A percentile compares a stretch with the other conserved stretches of the same genome.
These are phyloP conservation scores for Mastomys natalensis DNA, from an alignment of 2,113 vertebrate species.

Conservation along the genomic window DNA sequence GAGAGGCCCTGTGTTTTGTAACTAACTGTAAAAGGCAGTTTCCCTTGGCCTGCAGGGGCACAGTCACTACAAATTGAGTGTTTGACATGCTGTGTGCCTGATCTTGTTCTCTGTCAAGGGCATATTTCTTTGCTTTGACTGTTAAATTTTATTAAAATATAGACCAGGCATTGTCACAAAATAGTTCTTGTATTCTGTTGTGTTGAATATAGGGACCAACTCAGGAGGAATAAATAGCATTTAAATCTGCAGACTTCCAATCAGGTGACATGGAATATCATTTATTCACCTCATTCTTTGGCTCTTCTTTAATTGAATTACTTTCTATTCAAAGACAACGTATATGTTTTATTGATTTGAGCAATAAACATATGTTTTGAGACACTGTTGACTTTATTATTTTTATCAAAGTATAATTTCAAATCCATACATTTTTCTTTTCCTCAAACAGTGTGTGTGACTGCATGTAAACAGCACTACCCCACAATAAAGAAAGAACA, in stretches of 20 bases:
- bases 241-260: constrained; percentile 10
- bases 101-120: not conserved
- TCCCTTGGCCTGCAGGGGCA: not conserved
- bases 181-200: not conserved
- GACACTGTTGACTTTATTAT: not conserved
- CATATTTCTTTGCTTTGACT: constrained; percentile 10
- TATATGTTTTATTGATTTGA: not conserved
- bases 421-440: constrained; percentile 1
- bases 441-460: not conserved
- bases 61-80: not conserved
- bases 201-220: not conserved
- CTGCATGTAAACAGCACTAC: not conserved
- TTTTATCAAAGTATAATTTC: constrained; percentile 32
- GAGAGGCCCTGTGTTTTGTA: not conserved
- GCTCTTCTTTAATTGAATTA: not conserved
- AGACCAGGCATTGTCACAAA: not conserved
- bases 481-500: not conserved
- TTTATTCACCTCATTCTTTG: not conserved
- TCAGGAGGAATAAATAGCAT: not conserved
- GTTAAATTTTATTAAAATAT: not conserved
- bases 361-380: not conserved
- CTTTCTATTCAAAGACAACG: not conserved
- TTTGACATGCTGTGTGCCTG: not conserved
- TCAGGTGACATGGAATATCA: not conserved
- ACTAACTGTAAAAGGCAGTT: not conserved